Conservation (phyloP, 2,113 vertebrate genomes). For the Trinectes maculatus region DNA sequence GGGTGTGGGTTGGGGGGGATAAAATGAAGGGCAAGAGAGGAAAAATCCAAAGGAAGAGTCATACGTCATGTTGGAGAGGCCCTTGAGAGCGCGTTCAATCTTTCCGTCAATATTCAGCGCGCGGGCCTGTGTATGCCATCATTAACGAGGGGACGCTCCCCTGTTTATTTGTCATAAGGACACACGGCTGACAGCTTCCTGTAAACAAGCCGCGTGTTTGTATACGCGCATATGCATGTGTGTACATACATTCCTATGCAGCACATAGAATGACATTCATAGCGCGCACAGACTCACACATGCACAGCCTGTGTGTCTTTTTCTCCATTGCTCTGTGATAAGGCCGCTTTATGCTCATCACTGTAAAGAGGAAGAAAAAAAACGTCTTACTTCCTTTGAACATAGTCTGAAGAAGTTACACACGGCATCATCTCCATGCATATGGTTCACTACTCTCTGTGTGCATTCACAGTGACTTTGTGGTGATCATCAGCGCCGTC, state of each 20-base stretch:
- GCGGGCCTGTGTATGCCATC: constrained; percentile 61
- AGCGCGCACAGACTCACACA: neutral
- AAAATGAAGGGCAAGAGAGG: constrained; percentile 58
- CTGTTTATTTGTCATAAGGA: constrained; percentile 74
- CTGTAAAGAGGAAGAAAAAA: no score
- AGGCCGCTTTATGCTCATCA: constrained; percentile 34
- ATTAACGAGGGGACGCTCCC: constrained; percentile 70
- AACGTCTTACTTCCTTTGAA: no score
- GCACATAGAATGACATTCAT: constrained; percentile 3
- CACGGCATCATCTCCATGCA: neutral
- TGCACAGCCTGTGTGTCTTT: no score
- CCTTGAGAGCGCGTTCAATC: constrained; percentile 75
- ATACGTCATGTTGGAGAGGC: constrained; percentile 71
- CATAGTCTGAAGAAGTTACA: neutral
- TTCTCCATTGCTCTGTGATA: constrained; percentile 55
- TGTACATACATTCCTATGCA: neutral
- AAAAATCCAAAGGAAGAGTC: constrained; percentile 51
- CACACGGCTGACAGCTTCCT: constrained; percentile 68
- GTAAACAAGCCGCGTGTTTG: constrained; percentile 70
- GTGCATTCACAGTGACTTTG: neutral
- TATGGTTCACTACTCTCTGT: neutral
- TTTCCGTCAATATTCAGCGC: constrained; percentile 69
- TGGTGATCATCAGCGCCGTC: neutral
- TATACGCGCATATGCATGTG: constrained; percentile 17
- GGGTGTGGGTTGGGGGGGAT: neutral